Conservation (phyloP, 2,888 invertebrate genomes). For the Iselma pallidipennis region DNA sequence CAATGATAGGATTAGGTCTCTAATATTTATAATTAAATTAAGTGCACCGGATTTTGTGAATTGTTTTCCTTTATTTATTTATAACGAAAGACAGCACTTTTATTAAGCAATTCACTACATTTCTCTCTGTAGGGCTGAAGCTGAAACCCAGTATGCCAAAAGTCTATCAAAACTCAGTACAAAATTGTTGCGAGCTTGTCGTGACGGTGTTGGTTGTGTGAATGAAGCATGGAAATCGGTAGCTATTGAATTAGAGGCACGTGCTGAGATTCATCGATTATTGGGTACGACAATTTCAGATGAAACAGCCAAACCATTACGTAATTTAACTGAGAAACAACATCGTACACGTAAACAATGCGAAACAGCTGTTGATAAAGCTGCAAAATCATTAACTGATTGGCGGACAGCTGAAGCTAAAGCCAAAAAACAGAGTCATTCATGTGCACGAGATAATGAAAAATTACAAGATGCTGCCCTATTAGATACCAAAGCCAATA, state of each 20-base stretch:
- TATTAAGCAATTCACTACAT: too few relatives aligned
- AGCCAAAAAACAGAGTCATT: slow-evolving; percentile 86
- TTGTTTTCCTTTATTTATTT: too few relatives aligned
- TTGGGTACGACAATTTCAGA: slow-evolving; percentile 69
- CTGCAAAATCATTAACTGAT: slow-evolving; percentile 78
- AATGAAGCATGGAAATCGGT: slow-evolving; percentile 91
- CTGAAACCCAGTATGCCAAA: slow-evolving; percentile 90
- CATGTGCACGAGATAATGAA: slow-evolving; percentile 88
- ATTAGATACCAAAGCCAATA: slow-evolving; percentile 58
- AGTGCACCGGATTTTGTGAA: too few relatives aligned
- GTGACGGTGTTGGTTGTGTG: slow-evolving; percentile 76
- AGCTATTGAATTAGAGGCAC: slow-evolving; percentile 89
- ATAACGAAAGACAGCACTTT: too few relatives aligned
- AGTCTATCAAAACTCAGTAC: slow-evolving; percentile 83
- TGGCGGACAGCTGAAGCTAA: slow-evolving; percentile 87
- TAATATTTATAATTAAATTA: too few relatives aligned
- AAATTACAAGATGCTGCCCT: slow-evolving; percentile 83
- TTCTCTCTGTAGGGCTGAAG: slow-evolving; percentile 73
- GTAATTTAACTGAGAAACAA: slow-evolving; percentile 70
- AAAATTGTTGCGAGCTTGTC: slow-evolving; percentile 82
- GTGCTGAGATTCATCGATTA: slow-evolving; percentile 85
- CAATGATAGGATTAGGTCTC: too few relatives aligned
- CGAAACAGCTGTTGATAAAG: slow-evolving; percentile 83
- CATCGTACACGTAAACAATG: slow-evolving; percentile 73
- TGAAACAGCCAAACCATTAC: slow-evolving; percentile 88